Evolutionary conservation across 37 sponge, comb jelly and placozoan species (phyloP).

Genomic region (Aplysina aerophoba): DNA sequence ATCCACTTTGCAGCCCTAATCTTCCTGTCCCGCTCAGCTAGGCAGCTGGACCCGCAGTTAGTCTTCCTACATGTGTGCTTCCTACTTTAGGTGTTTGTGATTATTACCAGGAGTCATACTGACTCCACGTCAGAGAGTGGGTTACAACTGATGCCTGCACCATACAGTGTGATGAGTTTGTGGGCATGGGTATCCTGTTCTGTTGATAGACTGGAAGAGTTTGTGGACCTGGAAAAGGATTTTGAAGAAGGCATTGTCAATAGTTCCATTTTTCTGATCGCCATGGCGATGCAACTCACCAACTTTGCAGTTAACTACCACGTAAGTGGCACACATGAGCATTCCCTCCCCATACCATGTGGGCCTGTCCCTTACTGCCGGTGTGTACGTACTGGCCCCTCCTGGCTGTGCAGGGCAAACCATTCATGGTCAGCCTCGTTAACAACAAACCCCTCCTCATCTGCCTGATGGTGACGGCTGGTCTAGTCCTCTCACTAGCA

Average conservation of each 20-base stretch:
- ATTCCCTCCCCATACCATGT: background rate
- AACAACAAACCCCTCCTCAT: slow-evolving; percentile 88
- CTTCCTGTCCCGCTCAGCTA: slow-evolving; percentile 73
- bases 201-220: slow-evolving; percentile 48
- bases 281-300: slow-evolving; percentile 92
- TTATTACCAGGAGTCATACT: background rate
- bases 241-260: slow-evolving; percentile 91
- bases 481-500: slow-evolving; percentile 66
- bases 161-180: background rate
- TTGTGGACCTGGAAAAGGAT: slow-evolving; percentile 93
- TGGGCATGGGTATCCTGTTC: background rate
- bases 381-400: background rate
- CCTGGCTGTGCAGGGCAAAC: slow-evolving; percentile 74
- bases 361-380: background rate
- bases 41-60: slow-evolving; percentile 15
- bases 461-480: slow-evolving; percentile 58
- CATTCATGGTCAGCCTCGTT: slow-evolving; percentile 88
- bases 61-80: background rate
- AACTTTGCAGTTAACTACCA: slow-evolving; percentile 97
- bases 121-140: background rate
- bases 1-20: slow-evolving; percentile 88
- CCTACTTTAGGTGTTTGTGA: background rate
- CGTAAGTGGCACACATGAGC: slow-evolving; percentile 31
- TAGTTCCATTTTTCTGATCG: slow-evolving; percentile 94
- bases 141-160: too few species aligned